Evolutionary conservation across 2,797 vertebrate species (phyloP).

Genomic region (Simalia tracyae): DNA sequence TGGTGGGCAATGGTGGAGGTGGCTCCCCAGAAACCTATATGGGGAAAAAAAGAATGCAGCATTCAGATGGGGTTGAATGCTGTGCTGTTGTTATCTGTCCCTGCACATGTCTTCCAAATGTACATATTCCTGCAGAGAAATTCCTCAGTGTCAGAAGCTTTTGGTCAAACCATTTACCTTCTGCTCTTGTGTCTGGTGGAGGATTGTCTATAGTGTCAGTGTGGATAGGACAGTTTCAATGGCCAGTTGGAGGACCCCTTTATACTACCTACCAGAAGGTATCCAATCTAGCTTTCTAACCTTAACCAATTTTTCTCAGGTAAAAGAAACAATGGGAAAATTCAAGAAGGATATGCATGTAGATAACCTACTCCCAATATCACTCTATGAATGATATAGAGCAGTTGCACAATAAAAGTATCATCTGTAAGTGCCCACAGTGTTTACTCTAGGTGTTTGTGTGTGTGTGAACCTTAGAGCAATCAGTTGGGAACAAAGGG

Average conservation of each 20-base stretch:
- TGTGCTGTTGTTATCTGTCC: not conserved
- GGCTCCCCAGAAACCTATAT: conserved; percentile 79
- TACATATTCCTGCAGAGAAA: not conserved
- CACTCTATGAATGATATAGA: not conserved
- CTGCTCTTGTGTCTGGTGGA: not conserved
- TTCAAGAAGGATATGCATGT: not conserved
- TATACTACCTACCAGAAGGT: not conserved
- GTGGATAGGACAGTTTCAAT: not conserved
- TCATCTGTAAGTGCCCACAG: not conserved
- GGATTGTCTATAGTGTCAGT: not conserved
- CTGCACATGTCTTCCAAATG: not conserved
- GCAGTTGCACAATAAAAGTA: not conserved
- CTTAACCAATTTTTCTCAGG: not conserved
- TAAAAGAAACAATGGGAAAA: not conserved
- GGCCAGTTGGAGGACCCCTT: not conserved
- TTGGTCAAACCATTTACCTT: not conserved
- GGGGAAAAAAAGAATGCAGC: not conserved
- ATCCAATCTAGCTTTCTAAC: not conserved
- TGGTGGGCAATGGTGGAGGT: conserved; percentile 88
- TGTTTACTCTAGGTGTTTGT: not conserved
- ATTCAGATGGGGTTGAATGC: not conserved
- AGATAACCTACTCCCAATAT: not conserved
- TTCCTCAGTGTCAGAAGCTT: not conserved
- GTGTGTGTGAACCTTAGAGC: not conserved
- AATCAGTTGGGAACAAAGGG: not conserved